phyloP scores from a whole-genome alignment of 2,113 vertebrate genomes.

The Lonchura striata region DNA sequence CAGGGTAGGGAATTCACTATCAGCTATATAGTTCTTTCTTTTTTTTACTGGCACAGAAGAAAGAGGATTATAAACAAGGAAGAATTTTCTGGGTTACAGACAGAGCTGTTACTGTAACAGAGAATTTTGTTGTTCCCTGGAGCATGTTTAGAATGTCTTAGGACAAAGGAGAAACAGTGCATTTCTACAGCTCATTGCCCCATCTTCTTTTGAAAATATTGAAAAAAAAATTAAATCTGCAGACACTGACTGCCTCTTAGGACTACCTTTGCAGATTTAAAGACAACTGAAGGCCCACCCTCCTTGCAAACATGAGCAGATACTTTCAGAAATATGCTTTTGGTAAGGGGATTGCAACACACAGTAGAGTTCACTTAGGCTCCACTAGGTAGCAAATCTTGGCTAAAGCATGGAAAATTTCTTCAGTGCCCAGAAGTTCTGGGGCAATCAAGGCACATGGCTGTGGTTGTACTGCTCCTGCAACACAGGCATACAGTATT shows the following conservation, averaged over 20 bases:
- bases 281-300: background rate
- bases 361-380: background rate
- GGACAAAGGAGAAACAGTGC: background rate
- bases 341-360: background rate
- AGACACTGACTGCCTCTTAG: background rate
- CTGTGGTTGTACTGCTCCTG: rapidly evolving
- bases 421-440: background rate
- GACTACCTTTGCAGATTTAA: background rate
- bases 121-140: background rate
- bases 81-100: background rate
- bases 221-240: background rate
- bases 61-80: background rate
- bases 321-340: background rate
- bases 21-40: background rate
- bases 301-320: background rate
- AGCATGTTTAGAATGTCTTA: background rate
- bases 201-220: background rate
- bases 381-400: background rate
- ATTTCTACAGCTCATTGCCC: background rate
- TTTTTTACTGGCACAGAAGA: background rate
- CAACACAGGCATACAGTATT: no score
- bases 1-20: background rate
- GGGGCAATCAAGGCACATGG: background rate
- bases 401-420: background rate
- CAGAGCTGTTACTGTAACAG: background rate